A percentile compares a stretch with the other conserved stretches of the same genome.
Evolutionary conservation across 1,140 invertebrate species (phyloP).

Genomic region (Drosophila kikkawai): DNA sequence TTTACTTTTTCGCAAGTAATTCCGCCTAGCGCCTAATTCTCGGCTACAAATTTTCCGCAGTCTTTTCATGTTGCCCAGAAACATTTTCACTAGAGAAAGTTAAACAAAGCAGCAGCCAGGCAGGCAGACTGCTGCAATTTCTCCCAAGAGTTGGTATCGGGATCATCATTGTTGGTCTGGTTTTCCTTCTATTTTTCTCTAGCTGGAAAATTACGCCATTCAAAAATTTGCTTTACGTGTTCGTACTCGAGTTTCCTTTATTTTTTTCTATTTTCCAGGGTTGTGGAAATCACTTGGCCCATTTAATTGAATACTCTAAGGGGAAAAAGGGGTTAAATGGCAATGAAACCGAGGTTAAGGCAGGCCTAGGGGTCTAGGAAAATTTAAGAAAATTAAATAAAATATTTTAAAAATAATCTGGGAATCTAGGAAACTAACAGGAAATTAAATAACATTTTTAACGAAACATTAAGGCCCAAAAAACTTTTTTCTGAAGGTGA

Average conservation of each 20-base stretch:
- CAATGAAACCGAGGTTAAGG: background rate
- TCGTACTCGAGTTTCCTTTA: conserved; percentile 28
- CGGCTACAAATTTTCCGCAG: conserved; percentile 45
- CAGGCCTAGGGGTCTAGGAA: too few relatives aligned
- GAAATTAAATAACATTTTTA: background rate
- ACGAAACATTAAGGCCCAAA: background rate
- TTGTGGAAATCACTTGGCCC: conserved; percentile 50
- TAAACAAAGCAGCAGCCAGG: conserved; percentile 64
- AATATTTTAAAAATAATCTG: background rate
- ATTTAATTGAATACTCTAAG: conserved; percentile 54
- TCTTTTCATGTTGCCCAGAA: conserved; percentile 37
- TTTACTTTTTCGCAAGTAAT: conserved; percentile 73
- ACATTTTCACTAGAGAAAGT: conserved; percentile 45
- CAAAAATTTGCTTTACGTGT: conserved; percentile 73
- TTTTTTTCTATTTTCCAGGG: conserved; percentile 24
- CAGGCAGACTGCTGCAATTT: conserved; percentile 51
- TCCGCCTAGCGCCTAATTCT: conserved; percentile 73
- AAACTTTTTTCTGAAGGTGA: background rate
- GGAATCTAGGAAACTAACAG: background rate
- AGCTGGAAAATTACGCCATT: conserved; percentile 69
- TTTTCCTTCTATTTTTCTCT: background rate
- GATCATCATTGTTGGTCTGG: conserved; percentile 6
- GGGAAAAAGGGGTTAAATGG: background rate
- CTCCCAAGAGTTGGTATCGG: conserved; percentile 30
- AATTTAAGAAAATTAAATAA: background rate